Conservation (phyloP, 2,797 vertebrate species). For the Acrossocheilus fasciatus region DNA sequence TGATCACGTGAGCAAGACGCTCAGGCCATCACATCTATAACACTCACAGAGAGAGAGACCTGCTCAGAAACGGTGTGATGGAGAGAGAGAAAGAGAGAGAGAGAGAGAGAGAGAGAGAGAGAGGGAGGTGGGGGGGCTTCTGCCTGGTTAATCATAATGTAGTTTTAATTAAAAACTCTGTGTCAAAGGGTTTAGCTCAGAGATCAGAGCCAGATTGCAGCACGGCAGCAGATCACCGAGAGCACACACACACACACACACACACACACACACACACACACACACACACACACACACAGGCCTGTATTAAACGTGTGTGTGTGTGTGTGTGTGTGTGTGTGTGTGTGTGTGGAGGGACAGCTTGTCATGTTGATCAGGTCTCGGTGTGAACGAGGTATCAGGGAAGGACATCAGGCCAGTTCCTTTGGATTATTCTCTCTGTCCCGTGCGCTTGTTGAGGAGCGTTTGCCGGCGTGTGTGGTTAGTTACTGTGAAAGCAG, state of each 20-base stretch:
- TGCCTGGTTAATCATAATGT: slow-evolving; percentile 99
- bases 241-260: slow-evolving; percentile 87
- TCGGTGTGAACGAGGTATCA: slow-evolving; percentile 68
- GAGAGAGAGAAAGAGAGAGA: slow-evolving; percentile 57
- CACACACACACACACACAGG: slow-evolving; percentile 85
- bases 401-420: slow-evolving; percentile 58
- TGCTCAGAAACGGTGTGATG: slow-evolving; percentile 82
- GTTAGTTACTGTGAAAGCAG: slow-evolving; percentile 72
- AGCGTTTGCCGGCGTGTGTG: slow-evolving; percentile 63
- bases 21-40: not conserved
- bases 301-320: not conserved
- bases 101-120: slow-evolving; percentile 18
- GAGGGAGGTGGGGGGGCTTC: slow-evolving; percentile 76
- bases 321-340: not conserved
- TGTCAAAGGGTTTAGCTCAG: slow-evolving; percentile 99
- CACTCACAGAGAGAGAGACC: slow-evolving; percentile 72
- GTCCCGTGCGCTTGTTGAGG: slow-evolving; percentile 59
- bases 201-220: slow-evolving; percentile 99
- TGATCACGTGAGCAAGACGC: not conserved
- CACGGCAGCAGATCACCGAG: slow-evolving; percentile 94
- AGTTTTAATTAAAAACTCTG: slow-evolving; percentile 99
- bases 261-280: too few species aligned
- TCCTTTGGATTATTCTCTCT: slow-evolving; percentile 57
- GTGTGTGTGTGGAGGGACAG: slow-evolving; percentile 65
- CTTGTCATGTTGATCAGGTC: slow-evolving; percentile 77